These are phyloP conservation scores for Caenorhabditis sinica DNA, from an alignment of 2,888 invertebrate genomes.

Conservation along the genomic window DNA sequence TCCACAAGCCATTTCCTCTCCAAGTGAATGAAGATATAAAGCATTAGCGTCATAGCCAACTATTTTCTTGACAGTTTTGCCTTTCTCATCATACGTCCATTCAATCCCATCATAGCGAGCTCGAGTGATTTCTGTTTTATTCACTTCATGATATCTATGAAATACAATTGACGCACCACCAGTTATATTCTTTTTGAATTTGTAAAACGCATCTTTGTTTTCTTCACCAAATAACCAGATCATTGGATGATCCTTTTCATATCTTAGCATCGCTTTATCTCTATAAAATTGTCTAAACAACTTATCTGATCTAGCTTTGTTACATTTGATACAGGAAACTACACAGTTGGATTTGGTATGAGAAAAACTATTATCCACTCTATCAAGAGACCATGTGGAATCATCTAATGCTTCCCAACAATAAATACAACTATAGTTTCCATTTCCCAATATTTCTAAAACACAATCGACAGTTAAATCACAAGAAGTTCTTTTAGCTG, in stretches of 20 bases:
- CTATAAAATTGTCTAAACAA: conserved; percentile 51
- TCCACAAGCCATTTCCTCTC: conserved; percentile 60
- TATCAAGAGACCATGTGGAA: conserved; percentile 60
- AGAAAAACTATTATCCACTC: conserved; percentile 48
- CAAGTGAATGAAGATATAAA: conserved; percentile 48
- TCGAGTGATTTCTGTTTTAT: conserved; percentile 59
- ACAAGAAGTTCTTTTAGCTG: conserved; percentile 42
- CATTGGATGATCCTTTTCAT: conserved; percentile 53
- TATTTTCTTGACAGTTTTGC: conserved; percentile 55
- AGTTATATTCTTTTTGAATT: conserved; percentile 56
- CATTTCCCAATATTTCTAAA: conserved; percentile 54
- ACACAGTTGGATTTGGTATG: conserved; percentile 60
- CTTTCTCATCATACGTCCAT: conserved; percentile 49
- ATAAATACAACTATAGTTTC: conserved; percentile 56
- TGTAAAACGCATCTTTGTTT: conserved; percentile 56
- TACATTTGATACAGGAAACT: conserved; percentile 44
- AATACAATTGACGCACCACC: conserved; percentile 56
- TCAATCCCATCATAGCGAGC: conserved; percentile 35
- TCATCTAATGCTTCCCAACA: conserved; percentile 47
- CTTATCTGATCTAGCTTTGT: conserved; percentile 52
- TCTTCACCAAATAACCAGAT: conserved; percentile 58
- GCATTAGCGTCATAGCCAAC: conserved; percentile 55
- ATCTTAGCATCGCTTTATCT: conserved; percentile 54
- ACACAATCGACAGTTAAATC: conserved; percentile 52
- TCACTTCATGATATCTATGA: conserved; percentile 59